A percentile compares a stretch with the other conserved stretches of the same genome.
phyloP scores from a whole-genome alignment of 1,140 invertebrate genomes.

The Ostrea edulis region DNA sequence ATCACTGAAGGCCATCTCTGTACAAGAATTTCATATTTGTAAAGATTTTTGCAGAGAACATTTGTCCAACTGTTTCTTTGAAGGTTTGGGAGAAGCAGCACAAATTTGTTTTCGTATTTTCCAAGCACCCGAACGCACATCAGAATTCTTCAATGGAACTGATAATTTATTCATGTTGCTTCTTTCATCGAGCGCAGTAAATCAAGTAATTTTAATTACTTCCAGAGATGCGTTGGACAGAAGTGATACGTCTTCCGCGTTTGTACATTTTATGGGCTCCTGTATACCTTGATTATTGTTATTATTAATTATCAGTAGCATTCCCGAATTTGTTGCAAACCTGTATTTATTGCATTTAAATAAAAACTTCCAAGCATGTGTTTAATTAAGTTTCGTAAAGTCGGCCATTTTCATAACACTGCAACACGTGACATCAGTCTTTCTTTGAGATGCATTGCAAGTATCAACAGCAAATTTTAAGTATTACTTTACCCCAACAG shows the following conservation, averaged over 20 bases:
- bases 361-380: background rate
- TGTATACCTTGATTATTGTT: conserved; percentile 1
- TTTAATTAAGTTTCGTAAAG: no score
- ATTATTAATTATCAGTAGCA: conserved; percentile 10
- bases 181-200: conserved; percentile 31
- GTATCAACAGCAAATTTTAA: no score
- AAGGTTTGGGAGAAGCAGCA: conserved; percentile 12
- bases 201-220: conserved; percentile 38
- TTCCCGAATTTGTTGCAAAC: background rate
- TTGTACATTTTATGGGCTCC: conserved; percentile 20
- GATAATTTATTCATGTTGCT: conserved; percentile 32
- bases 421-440: no score
- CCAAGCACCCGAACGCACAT: background rate
- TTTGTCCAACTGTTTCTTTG: conserved; percentile 28
- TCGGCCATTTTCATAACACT: no score
- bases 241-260: background rate
- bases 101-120: conserved; percentile 38
- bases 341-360: background rate
- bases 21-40: conserved; percentile 33
- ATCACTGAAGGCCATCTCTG: conserved; percentile 26
- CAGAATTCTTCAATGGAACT: conserved; percentile 7
- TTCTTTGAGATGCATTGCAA: no score
- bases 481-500: no score
- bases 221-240: conserved; percentile 19
- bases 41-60: conserved; percentile 39